Evolutionary conservation across 2,113 vertebrate species (phyloP).

Genomic region (Genyomyrus donnyi): DNA sequence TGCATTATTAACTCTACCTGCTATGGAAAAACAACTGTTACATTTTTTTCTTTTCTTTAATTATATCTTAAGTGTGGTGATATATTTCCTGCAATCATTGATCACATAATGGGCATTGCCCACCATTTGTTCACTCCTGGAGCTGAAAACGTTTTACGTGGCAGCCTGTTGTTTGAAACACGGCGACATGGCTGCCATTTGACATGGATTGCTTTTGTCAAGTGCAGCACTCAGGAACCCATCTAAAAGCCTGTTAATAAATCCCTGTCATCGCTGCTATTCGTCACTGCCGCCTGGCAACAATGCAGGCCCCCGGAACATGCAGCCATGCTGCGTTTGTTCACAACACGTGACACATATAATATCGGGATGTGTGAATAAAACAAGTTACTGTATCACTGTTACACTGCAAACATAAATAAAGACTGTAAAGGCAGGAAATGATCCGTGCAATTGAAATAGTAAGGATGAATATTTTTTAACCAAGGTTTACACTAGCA

Average conservation of each 20-base stretch:
- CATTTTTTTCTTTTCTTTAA: not conserved
- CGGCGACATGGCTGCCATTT: constrained; percentile 30
- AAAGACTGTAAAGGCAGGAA: constrained; percentile 30
- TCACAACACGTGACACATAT: not conserved
- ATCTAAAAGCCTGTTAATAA: constrained; percentile 54
- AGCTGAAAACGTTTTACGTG: constrained; percentile 21
- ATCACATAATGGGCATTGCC: not conserved
- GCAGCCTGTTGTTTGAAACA: constrained; percentile 31
- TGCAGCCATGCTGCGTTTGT: not conserved
- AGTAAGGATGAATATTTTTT: not conserved
- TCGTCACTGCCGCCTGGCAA: constrained; percentile 43
- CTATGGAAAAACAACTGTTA: not conserved
- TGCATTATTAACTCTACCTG: not conserved
- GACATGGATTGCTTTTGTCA: constrained; percentile 56
- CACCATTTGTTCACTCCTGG: not conserved
- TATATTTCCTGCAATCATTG: not conserved
- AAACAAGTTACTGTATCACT: constrained; percentile 39
- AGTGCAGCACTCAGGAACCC: constrained; percentile 46
- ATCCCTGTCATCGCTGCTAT: constrained; percentile 48
- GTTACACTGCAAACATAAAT: constrained; percentile 49
- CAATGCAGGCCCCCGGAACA: constrained; percentile 23
- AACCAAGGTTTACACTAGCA: not conserved
- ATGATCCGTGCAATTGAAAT: constrained; percentile 38
- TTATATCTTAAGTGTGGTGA: not conserved
- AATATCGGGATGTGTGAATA: not conserved